Evolutionary conservation across 2,888 invertebrate genomes (phyloP).

Genomic region (Pristionchus maxplancki): DNA sequence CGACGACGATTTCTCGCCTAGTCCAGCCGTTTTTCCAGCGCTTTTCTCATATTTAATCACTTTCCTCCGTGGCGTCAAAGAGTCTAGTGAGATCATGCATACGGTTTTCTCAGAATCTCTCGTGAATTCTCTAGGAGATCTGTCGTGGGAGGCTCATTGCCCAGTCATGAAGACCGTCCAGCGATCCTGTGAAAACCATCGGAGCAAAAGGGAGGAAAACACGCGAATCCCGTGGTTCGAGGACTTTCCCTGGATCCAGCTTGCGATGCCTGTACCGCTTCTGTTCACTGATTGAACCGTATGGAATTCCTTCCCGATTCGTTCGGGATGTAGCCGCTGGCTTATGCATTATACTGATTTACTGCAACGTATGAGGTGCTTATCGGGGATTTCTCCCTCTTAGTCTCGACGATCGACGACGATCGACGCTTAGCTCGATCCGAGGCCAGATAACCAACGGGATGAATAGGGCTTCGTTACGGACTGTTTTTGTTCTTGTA

Average conservation of each 20-base stretch:
- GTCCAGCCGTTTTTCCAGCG: background rate
- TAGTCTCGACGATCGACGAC: background rate
- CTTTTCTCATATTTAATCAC: conserved; percentile 29
- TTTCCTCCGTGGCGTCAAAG: background rate
- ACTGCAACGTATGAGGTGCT: background rate
- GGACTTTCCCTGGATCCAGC: too few species aligned
- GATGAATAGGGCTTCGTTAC: background rate
- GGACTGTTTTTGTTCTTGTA: background rate
- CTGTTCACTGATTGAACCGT: too few species aligned
- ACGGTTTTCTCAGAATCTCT: background rate
- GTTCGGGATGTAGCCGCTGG: background rate
- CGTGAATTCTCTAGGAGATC: background rate
- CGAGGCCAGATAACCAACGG: background rate
- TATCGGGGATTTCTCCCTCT: background rate
- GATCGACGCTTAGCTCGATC: too few species aligned
- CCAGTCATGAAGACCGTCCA: background rate
- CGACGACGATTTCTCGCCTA: background rate
- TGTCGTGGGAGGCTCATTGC: background rate
- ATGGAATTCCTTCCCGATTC: background rate
- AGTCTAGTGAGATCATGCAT: background rate
- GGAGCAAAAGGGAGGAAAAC: too few species aligned
- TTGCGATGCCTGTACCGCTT: too few species aligned
- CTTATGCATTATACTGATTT: background rate
- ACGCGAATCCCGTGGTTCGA: too few species aligned
- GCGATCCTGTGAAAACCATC: background rate